Base-by-base conservation (phyloP, 2,888 invertebrate species). In the Eupithecia dodoneata region DNA sequence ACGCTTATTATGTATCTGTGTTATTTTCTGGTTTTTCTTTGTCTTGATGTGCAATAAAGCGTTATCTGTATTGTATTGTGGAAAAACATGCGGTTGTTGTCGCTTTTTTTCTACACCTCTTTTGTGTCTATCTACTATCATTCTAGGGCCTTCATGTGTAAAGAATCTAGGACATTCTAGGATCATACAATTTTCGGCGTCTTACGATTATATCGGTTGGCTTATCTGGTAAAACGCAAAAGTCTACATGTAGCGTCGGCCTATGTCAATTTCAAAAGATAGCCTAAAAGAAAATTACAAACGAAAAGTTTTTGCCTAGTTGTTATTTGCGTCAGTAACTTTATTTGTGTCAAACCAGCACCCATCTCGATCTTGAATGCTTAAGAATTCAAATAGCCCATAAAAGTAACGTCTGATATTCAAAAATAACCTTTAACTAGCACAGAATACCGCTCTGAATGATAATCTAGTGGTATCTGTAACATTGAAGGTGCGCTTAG, bases 401-500 rank as follows among this genome's bases (percentile, higher is more conserved):
- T 71, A 52, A 71, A 71, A 41, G 18, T 30, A 0, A 2, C 12
- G 47, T 30, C 18, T 70, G 70, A 45, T 45, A 70, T 18, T 65
- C 55, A 70, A 52, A 73, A 70, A 65, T 67, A 74, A 44, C 66
- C 73, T 66, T 70, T 47, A 71, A 30, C 47, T 4, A 67, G 18
- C 73, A 67, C 30, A 59, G 30, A 69, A 47, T 73, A 73, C 44
- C 59, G 73, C 15, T 74, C 42, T 87, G 42, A 81, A 81, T 88
- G 87, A 88, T 87, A 85, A 86, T 88, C 85, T 84, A 83, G 84
- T 84, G 83, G 84, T 85, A 85, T 82, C 76, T 76, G 82, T 77
- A 76, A 83, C 85, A 86, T 84, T 84, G 82, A 83, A 85, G 85
- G 84, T 81, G 76, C 78, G 83, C 87, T 87, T 85, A 92, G 92